phyloP scores from a whole-genome alignment of 2,888 invertebrate species.

The Rosalia funebris region DNA sequence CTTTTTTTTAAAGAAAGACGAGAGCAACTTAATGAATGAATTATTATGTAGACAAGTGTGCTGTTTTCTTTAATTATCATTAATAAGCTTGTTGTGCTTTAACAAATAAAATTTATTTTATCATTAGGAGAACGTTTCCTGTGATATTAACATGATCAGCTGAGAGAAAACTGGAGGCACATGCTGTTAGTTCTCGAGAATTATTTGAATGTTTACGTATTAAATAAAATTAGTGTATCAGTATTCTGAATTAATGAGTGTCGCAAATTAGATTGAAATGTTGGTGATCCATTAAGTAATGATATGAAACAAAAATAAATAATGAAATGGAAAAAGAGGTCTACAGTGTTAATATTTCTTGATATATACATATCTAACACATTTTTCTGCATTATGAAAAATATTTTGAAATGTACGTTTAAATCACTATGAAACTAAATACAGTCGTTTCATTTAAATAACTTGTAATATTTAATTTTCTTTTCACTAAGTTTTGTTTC shows the following conservation, averaged over 20 bases:
- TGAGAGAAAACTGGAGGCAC: neutral
- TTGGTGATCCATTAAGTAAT: no score
- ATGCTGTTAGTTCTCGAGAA: neutral
- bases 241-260: neutral
- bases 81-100: slow-evolving; percentile 7
- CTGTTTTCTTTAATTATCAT: slow-evolving; percentile 2
- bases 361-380: no score
- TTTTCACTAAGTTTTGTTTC: no score
- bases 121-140: neutral
- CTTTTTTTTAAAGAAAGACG: no score
- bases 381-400: no score
- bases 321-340: no score
- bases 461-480: no score
- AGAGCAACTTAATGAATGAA: neutral
- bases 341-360: no score
- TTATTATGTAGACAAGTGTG: neutral
- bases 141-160: neutral
- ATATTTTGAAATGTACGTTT: no score
- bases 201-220: neutral
- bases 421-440: no score
- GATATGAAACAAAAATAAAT: no score
- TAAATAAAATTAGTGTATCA: neutral
- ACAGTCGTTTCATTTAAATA: no score
- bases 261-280: neutral
- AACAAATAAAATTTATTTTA: neutral